Base-by-base conservation (phyloP, 2,888 invertebrate genomes). In the Tethea ocularis region DNA sequence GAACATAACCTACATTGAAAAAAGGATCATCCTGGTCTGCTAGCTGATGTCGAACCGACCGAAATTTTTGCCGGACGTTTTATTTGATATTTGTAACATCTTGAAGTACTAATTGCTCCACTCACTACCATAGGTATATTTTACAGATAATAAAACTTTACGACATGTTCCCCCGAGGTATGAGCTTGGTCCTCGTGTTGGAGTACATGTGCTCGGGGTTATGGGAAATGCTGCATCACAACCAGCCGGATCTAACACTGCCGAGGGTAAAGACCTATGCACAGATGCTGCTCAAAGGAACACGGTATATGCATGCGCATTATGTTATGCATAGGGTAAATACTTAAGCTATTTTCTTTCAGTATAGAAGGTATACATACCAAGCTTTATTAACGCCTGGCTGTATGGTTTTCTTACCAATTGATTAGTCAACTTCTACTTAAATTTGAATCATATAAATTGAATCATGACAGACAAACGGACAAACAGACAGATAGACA, bases 181-280 rank as follows among this genome's bases (percentile, higher is more conserved):
- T 97, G 83, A 97, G 97, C 56, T 95, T 99, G 66, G 96, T 98
- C 0, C 91, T 99, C 69, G 98, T 98, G 0, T 95, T 99, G 89
- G 98, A 99, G 82, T 98, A 96, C 86, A 97, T 99, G 96, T 96
- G 97, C n/a, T 97, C 97, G 17, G 97, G 97, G 13, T 88, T 98
- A 17, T 96, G 96, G 92, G 96, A 97, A 72, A 95, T 97, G 82
- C 89, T 98, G 56, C 95, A 95, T 75, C 96, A 96, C 72, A 93
- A 94, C 41, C 93, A 94, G 57, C 94, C 94, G 69, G 94, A 96
- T 10, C 86, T 99, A 61, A 96, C 94, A 1, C 90, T 96, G 64
- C 93, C 96, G 6, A 96, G 97, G 80, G 95, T 96, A 36, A 99
- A 98, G 85, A 94, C 95, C 4, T 99, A 98, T 84, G 95, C 96